phyloP scores from a whole-genome alignment of 2,888 invertebrate species.

The Drosophila mimica region DNA sequence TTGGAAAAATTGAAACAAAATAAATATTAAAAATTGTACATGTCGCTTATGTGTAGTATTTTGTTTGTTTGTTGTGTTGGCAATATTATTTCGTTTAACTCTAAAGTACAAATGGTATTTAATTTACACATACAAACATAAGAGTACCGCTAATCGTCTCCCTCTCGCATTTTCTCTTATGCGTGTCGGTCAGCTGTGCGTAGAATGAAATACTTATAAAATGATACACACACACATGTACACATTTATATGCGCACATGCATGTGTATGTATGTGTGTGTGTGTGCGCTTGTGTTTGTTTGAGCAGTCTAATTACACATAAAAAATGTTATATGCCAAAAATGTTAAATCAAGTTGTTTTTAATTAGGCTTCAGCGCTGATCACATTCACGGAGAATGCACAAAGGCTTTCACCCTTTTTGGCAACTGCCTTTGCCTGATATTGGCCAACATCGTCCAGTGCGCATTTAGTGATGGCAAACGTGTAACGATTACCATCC shows the following conservation, averaged over 20 bases:
- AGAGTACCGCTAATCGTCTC: not conserved
- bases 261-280: slow-evolving; percentile 12
- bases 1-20: slow-evolving; percentile 11
- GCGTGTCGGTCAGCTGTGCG: slow-evolving; percentile 4
- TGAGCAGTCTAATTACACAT: slow-evolving; percentile 65
- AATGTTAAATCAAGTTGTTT: not conserved
- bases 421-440: slow-evolving; percentile 93
- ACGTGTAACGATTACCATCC: slow-evolving; percentile 91
- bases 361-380: slow-evolving; percentile 68
- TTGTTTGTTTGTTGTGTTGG: slow-evolving; percentile 17
- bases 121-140: slow-evolving; percentile 10
- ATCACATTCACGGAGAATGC: slow-evolving; percentile 94
- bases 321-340: not conserved
- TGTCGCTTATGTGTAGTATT: slow-evolving; percentile 36
- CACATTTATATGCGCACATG: not conserved
- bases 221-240: slow-evolving; percentile 21
- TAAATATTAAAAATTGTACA: slow-evolving; percentile 46
- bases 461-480: slow-evolving; percentile 91
- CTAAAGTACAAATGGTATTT: slow-evolving; percentile 29
- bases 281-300: slow-evolving; percentile 3
- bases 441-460: slow-evolving; percentile 94
- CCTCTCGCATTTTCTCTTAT: not conserved
- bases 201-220: slow-evolving; percentile 32
- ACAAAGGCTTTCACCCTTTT: slow-evolving; percentile 93
- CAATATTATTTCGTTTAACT: slow-evolving; percentile 23